Conservation (phyloP, 2,888 invertebrate genomes). For the Drymonia ruficornis region DNA sequence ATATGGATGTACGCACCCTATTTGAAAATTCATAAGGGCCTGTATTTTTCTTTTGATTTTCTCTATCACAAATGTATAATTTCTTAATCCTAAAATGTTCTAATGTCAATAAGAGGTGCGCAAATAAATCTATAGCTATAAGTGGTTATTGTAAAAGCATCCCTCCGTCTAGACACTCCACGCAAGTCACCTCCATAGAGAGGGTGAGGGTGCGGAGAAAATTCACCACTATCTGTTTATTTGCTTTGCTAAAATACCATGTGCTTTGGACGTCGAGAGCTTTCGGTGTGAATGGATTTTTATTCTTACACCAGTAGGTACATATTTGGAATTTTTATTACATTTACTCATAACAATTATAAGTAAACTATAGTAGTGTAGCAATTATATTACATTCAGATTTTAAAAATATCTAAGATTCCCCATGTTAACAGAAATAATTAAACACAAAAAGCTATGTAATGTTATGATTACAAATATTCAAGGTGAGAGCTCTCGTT, state of each 20-base stretch:
- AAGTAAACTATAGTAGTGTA: too few species aligned
- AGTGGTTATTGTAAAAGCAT: constrained; percentile 57
- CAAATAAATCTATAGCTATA: constrained; percentile 49
- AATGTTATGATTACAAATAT: constrained; percentile 29
- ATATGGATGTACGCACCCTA: constrained; percentile 5
- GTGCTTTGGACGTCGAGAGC: constrained; percentile 67
- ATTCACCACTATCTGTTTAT: constrained; percentile 77
- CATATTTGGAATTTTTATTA: too few species aligned
- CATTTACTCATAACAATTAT: too few species aligned
- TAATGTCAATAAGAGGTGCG: constrained; percentile 23
- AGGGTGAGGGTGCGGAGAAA: constrained; percentile 75
- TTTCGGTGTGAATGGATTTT: constrained; percentile 20
- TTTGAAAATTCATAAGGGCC: neutral
- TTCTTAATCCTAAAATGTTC: neutral
- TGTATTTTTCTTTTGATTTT: neutral
- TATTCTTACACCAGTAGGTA: too few species aligned
- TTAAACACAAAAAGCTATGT: constrained; percentile 22
- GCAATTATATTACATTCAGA: too few species aligned
- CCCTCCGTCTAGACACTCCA: constrained; percentile 82
- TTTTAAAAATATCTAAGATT: neutral
- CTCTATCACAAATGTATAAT: neutral
- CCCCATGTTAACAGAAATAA: constrained; percentile 22
- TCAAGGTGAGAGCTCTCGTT: constrained; percentile 48
- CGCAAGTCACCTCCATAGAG: constrained; percentile 69
- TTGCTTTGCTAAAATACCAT: constrained; percentile 75